phyloP scores from a whole-genome alignment of 1,140 invertebrate species.

The Himalopsyche phryganea region DNA sequence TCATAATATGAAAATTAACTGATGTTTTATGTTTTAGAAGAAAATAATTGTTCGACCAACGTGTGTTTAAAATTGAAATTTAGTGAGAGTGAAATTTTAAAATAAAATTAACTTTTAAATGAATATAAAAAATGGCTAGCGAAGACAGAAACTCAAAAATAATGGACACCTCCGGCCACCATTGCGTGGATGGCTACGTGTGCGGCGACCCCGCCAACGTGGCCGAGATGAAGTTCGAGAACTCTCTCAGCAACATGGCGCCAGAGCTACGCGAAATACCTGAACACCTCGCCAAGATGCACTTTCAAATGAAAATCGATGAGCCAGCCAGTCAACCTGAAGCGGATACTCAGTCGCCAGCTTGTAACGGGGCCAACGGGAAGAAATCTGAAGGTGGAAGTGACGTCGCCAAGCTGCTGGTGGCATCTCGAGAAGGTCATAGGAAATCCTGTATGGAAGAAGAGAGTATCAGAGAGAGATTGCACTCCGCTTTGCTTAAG shows the following conservation, averaged over 20 bases:
- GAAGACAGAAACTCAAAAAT: conserved; percentile 5
- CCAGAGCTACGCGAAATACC: background rate
- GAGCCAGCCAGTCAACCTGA: conserved; percentile 1
- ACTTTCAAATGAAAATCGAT: conserved; percentile 16
- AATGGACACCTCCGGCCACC: background rate
- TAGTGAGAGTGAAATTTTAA: too few relatives aligned
- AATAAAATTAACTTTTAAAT: too few relatives aligned
- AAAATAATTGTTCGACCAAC: too few relatives aligned
- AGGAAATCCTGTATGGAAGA: conserved; percentile 64
- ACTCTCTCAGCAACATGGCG: too few relatives aligned
- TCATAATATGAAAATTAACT: too few relatives aligned
- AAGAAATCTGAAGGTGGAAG: background rate
- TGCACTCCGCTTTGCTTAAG: conserved; percentile 54
- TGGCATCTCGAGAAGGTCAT: conserved; percentile 36
- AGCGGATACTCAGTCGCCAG: background rate
- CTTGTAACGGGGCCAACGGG: conserved; percentile 2
- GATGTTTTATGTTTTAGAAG: too few relatives aligned
- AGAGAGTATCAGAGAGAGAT: conserved; percentile 59
- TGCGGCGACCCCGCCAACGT: too few relatives aligned
- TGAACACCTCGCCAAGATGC: background rate
- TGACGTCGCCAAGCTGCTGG: background rate
- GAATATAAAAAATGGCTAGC: conserved; percentile 12
- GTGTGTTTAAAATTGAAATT: too few relatives aligned
- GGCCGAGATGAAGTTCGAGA: too few relatives aligned
- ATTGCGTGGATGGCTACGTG: too few relatives aligned